A percentile compares a stretch with the other conserved stretches of the same genome.
Conservation (phyloP, 2,888 invertebrate species). For the Selenia dentaria region DNA sequence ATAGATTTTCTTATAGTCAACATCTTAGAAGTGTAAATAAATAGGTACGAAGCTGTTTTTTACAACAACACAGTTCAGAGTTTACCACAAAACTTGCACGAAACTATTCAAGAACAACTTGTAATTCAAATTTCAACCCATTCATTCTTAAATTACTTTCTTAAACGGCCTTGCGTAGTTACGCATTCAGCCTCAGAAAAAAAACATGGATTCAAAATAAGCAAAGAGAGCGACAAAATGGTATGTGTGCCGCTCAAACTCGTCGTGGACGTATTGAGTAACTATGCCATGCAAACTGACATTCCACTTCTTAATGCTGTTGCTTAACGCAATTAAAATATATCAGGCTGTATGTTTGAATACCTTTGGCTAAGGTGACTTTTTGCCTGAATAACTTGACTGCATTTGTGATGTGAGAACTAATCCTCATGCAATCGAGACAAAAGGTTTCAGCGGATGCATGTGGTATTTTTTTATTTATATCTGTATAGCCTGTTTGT, state of each 20-base stretch:
- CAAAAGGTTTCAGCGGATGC: too few relatives aligned
- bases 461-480: too few relatives aligned
- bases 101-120: too few relatives aligned
- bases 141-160: background rate
- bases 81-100: too few relatives aligned
- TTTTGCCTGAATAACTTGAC: background rate
- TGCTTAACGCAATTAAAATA: conserved; percentile 7
- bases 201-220: background rate
- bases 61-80: too few relatives aligned
- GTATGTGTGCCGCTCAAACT: conserved; percentile 8
- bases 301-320: conserved; percentile 3
- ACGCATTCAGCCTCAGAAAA: conserved; percentile 2
- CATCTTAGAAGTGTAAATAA: too few relatives aligned
- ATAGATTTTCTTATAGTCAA: too few relatives aligned
- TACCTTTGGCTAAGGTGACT: background rate
- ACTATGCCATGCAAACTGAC: conserved; percentile 8
- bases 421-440: too few relatives aligned
- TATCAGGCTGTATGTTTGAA: background rate
- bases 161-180: conserved; percentile 1
- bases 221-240: conserved; percentile 1
- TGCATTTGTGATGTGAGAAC: too few relatives aligned
- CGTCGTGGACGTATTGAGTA: conserved; percentile 2
- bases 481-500: too few relatives aligned
- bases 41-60: too few relatives aligned
- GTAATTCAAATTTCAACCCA: too few relatives aligned